Evolutionary conservation across 2,797 vertebrate species (phyloP).

Genomic region (Florisuga fusca): DNA sequence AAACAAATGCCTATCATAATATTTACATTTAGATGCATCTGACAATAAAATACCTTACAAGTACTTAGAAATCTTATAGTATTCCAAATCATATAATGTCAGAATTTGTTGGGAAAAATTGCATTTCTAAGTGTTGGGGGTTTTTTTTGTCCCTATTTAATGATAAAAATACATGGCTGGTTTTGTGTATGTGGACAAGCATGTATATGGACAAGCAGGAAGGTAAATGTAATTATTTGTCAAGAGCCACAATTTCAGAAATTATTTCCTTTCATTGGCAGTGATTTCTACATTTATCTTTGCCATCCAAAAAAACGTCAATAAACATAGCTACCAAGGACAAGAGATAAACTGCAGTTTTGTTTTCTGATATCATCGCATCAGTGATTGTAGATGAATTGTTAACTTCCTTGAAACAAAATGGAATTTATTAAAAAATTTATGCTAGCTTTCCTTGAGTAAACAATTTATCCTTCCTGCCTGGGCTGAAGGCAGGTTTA

Average conservation of each 20-base stretch:
- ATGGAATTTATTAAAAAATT: slow-evolving; percentile 92
- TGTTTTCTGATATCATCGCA: slow-evolving; percentile 68
- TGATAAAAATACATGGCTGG: background rate
- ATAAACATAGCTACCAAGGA: background rate
- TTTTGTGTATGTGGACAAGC: background rate
- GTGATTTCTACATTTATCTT: slow-evolving; percentile 24
- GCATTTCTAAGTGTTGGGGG: background rate
- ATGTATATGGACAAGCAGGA: background rate
- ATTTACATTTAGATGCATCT: background rate
- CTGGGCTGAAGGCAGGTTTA: slow-evolving; percentile 79
- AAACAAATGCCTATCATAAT: background rate
- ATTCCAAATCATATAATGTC: background rate
- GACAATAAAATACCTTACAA: background rate
- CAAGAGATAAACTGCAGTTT: slow-evolving; percentile 15
- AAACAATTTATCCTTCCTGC: slow-evolving; percentile 82
- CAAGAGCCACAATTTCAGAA: background rate
- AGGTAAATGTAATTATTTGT: background rate
- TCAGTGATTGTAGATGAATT: slow-evolving; percentile 86
- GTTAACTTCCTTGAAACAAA: slow-evolving; percentile 86
- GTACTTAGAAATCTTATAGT: background rate
- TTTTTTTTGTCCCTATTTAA: background rate
- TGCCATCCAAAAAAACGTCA: background rate
- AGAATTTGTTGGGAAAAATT: background rate
- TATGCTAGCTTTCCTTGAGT: slow-evolving; percentile 86
- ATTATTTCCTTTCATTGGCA: background rate